phyloP scores from a whole-genome alignment of 2,113 vertebrate genomes.

The Thomomys bottae region DNA sequence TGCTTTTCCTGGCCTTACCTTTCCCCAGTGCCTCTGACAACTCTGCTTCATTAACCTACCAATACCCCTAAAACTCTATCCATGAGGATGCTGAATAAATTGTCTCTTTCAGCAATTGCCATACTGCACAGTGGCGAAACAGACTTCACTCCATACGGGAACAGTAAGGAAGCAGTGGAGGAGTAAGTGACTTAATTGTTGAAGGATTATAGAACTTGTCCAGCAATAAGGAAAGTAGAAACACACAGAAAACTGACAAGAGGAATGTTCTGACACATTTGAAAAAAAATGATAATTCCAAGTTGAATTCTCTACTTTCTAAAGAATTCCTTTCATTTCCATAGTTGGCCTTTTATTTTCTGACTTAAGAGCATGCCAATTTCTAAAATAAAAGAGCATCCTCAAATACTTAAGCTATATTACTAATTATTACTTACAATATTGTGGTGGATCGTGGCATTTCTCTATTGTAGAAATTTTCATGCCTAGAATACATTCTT shows the following conservation, averaged over 20 bases:
- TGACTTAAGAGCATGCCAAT: neutral
- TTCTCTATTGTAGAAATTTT: neutral
- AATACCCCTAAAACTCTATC: neutral
- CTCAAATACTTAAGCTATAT: neutral
- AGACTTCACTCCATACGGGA: neutral
- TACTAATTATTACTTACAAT: slow-evolving; percentile 20
- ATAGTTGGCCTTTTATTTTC: slow-evolving; percentile 38
- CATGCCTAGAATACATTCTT: slow-evolving; percentile 2
- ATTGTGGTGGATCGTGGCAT: neutral
- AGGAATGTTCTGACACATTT: slow-evolving; percentile 46
- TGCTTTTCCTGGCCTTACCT: neutral
- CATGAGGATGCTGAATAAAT: neutral
- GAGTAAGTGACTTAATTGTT: neutral
- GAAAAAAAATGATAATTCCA: neutral
- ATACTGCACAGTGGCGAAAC: neutral
- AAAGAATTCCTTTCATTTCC: neutral
- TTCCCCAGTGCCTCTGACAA: neutral
- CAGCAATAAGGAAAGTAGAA: slow-evolving; percentile 38
- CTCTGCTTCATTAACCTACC: neutral
- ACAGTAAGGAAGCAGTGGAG: neutral
- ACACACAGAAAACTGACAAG: slow-evolving; percentile 4
- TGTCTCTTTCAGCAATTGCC: neutral
- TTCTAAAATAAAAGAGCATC: neutral
- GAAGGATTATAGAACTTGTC: neutral
- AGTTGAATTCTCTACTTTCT: neutral